Percentiles rank a stretch among this genome's conserved stretches.
Evolutionary conservation across 2,888 invertebrate genomes (phyloP).

Genomic region (Drosophila ezoana): DNA sequence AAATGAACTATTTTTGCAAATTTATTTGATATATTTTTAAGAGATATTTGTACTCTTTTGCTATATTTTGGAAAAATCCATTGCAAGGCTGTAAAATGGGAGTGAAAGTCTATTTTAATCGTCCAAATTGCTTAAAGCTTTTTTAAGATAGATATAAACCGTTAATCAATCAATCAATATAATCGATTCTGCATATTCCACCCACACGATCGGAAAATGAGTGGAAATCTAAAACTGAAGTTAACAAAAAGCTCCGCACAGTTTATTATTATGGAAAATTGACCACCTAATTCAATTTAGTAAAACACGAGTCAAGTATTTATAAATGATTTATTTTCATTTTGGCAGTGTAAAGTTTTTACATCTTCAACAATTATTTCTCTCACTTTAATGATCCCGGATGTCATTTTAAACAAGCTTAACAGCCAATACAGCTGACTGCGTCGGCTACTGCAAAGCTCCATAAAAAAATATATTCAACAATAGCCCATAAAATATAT

Average conservation of each 20-base stretch:
- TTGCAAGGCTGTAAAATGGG: too few species aligned
- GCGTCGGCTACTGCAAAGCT: slow-evolving; percentile 7
- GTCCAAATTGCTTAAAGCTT: too few species aligned
- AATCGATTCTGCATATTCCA: background rate
- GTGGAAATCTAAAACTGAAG: background rate
- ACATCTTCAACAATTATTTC: slow-evolving; percentile 9
- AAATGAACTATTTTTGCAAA: slow-evolving; percentile 21
- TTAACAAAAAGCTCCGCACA: background rate
- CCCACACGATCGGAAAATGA: background rate
- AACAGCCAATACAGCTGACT: slow-evolving; percentile 2
- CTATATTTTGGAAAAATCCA: too few species aligned
- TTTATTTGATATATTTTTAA: background rate
- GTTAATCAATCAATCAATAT: too few species aligned
- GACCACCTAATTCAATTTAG: background rate
- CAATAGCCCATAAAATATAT: slow-evolving; percentile 10
- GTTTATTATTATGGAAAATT: background rate
- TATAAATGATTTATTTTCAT: slow-evolving; percentile 1
- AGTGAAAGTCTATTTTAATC: too few species aligned
- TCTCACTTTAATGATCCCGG: slow-evolving; percentile 16
- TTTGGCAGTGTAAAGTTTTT: background rate
- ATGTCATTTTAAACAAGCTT: slow-evolving; percentile 11
- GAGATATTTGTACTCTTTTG: too few species aligned
- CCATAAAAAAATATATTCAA: background rate
- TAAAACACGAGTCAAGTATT: background rate
- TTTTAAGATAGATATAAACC: too few species aligned